These are phyloP conservation scores for Drosophila kanapiae DNA, from an alignment of 1,140 invertebrate species.

Conservation along the genomic window DNA sequence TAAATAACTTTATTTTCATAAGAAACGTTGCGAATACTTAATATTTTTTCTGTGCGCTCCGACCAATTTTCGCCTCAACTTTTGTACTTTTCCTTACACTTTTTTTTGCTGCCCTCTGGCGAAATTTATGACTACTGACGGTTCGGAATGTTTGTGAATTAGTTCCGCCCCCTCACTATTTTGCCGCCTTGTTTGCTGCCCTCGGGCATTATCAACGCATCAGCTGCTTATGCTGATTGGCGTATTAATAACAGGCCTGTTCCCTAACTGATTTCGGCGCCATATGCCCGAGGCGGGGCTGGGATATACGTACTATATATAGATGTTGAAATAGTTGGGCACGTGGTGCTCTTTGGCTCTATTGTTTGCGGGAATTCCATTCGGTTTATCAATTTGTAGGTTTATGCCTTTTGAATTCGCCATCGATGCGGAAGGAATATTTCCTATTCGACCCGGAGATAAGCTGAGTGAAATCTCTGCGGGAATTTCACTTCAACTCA, in stretches of 20 bases:
- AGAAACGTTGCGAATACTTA: neutral
- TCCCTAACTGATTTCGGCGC: constrained; percentile 59
- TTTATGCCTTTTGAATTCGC: constrained; percentile 29
- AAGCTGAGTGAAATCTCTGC: constrained; percentile 22
- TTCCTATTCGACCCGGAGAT: constrained; percentile 5
- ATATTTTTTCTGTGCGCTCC: constrained; percentile 26
- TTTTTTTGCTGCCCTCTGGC: constrained; percentile 33
- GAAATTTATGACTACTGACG: constrained; percentile 72
- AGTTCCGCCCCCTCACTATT: constrained; percentile 31
- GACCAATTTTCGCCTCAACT: constrained; percentile 25
- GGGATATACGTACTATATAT: neutral
- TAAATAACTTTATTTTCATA: neutral
- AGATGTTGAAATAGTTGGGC: constrained; percentile 26
- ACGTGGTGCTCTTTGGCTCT: constrained; percentile 36
- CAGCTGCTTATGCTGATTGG: constrained; percentile 78
- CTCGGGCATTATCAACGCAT: constrained; percentile 57
- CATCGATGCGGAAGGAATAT: constrained; percentile 53
- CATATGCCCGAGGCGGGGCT: constrained; percentile 34
- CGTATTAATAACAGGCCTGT: constrained; percentile 63
- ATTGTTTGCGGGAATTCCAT: constrained; percentile 12
- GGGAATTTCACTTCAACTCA: constrained; percentile 14
- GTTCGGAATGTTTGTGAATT: constrained; percentile 58
- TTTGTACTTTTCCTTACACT: constrained; percentile 14
- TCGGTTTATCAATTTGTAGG: constrained; percentile 53
- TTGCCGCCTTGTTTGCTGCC: constrained; percentile 27